Evolutionary conservation across 2,888 invertebrate species (phyloP), one percentile per base, ranked within the genome.

Genomic region (Drosophila ochracea): DNA sequence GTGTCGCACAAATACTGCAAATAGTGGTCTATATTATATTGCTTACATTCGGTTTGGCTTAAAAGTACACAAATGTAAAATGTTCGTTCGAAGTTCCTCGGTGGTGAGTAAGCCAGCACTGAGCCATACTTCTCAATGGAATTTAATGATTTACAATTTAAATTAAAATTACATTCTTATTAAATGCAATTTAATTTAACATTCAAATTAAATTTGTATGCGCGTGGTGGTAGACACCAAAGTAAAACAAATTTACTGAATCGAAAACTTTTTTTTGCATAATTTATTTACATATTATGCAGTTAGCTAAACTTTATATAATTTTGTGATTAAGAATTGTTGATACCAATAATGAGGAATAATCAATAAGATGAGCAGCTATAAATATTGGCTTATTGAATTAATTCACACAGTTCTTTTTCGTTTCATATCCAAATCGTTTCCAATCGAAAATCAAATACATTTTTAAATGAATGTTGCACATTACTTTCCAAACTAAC

Each of bases 1-100:
- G 39, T 60, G 39, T 47, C 63, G 31, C 39, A 43, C 64, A 73
- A 78, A 68, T 62, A 64, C 64, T 69, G 69, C 30, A 76, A 61
- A 35, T 28, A 55, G 21, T 43, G 19, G 9, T 13, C 13, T 73
- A 49, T 31, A 21, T 35, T n/a, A 43, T 53, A 33, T 41, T 41
- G 31, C 19, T 41, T 35, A 63, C 73, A 63, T 58, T 63, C 39
- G 35, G 31, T 28, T 59, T 10, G 16, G 19, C 21, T 30, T 58
- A 21, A 25, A 43, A 19, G 31, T 25, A 43, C 6, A 31, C 21
- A 58, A 21, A 16, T 10, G n/a, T 9, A n/a, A 39, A 57, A 57
- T n/a, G 28, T 16, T 55, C 0, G 50, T 1, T 30, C 10, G 0
- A 25, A 54, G 10, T 2, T 16, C 10, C 9, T 35, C 16, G 33